Evolutionary conservation across 2,113 vertebrate species (phyloP).

Genomic region (Pogonocichla stellata): DNA sequence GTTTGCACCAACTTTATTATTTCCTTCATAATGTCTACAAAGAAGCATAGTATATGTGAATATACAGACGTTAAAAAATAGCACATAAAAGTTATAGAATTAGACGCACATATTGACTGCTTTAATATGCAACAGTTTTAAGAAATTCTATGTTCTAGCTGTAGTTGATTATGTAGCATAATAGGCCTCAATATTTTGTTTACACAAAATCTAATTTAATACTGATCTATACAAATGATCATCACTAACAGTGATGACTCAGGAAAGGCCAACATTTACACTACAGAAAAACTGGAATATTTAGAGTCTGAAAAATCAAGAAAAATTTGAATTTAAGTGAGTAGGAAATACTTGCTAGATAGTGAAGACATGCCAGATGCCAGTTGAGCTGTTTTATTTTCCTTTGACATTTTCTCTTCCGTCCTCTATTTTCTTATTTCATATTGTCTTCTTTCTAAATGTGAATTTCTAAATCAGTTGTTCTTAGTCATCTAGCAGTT

Average conservation of each 20-base stretch:
- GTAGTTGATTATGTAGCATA: background rate
- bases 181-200: background rate
- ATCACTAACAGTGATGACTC: background rate
- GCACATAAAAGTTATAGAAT: background rate
- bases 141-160: background rate
- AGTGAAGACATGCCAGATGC: background rate
- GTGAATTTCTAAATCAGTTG: background rate
- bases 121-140: background rate
- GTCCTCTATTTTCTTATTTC: background rate
- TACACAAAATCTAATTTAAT: background rate
- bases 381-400: background rate
- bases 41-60: background rate
- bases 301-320: background rate
- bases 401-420: background rate
- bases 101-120: background rate
- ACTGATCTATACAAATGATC: background rate
- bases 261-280: background rate
- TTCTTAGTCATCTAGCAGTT: background rate
- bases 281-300: background rate
- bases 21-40: background rate
- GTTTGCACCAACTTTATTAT: background rate
- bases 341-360: background rate
- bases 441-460: background rate
- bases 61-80: background rate
- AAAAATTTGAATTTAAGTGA: background rate